Base-by-base conservation (phyloP, 2,888 invertebrate genomes). In the Chloromyia formosa region DNA sequence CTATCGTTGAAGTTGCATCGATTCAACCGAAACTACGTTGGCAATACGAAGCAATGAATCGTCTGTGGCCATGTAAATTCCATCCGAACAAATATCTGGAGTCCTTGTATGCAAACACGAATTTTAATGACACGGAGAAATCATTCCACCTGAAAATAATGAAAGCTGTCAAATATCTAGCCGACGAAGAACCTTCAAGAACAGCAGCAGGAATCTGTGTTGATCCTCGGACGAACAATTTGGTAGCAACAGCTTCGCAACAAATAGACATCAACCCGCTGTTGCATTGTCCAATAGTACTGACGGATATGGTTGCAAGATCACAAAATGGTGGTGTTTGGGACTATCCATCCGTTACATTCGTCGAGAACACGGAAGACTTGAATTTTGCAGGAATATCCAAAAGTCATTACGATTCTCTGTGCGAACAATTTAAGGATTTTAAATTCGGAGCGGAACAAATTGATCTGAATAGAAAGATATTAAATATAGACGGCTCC, bases 241-340 rank as follows among this genome's bases (percentile, higher is more conserved):
- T 92, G 5, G 89, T 96, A 0, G 90, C 94, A 0, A 86, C 93
- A 9, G 89, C 91, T 0, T 89, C 88, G 69, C 89, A 91, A 79
- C 86, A 87, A 77, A 83, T 87, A 73, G 80, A 86, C 1, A 74
- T 77, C n/a, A 92, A 93, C 86, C 94, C 94, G 0, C 84, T 93
- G 62, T 90, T 92, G 82, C 98, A 98, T 86, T 90, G 94, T 2
- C 87, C 91, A 0, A 96, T 97, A 94, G 85, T 94, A 45, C 93
- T 92, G 10, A 88, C 97, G 74, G 96, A 97, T 84, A 88, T 92
- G 79, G 94, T 97, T 1, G 95, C 97, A 0, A 89, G 88, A 80
- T 89, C 91, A 4, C 96, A 96, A 86, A 90, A 91, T 60, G 94
- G 94, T 0, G 95, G 95, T 0, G 91, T 89, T 0, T 94, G 91